Evolutionary conservation across 1,140 invertebrate genomes (phyloP).

Genomic region (Aphelinus certus): DNA sequence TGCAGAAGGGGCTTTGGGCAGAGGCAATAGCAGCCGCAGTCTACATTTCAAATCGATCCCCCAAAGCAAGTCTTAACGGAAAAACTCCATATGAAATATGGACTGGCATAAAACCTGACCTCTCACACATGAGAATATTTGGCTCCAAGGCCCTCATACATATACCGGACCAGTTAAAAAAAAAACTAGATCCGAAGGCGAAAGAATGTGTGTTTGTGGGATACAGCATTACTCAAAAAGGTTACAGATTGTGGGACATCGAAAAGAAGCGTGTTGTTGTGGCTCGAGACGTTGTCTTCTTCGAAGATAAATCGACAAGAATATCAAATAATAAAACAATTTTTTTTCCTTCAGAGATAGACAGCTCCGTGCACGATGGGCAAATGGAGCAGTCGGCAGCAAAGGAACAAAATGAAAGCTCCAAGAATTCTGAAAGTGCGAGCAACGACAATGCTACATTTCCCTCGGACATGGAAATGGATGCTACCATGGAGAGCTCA

Average conservation of each 20-base stretch:
- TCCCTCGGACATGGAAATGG: neutral
- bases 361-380: too few relatives aligned
- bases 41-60: neutral
- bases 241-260: constrained; percentile 48
- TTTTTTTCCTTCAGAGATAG: too few relatives aligned
- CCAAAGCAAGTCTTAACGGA: constrained; percentile 26
- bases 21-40: constrained; percentile 4
- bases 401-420: too few relatives aligned
- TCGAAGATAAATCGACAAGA: neutral
- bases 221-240: constrained; percentile 52
- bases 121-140: constrained; percentile 57
- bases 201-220: constrained; percentile 55
- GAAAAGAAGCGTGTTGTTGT: neutral
- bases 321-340: neutral
- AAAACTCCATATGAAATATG: constrained; percentile 51
- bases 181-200: constrained; percentile 55
- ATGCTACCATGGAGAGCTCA: neutral
- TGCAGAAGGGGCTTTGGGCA: constrained; percentile 11
- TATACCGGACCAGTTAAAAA: constrained; percentile 53
- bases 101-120: constrained; percentile 45
- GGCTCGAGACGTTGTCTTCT: neutral
- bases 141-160: constrained; percentile 51
- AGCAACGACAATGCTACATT: neutral
- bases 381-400: too few relatives aligned
- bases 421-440: neutral